These are phyloP conservation scores for Porites rus DNA, from an alignment of 92 coral and sea anemone genomes.

Conservation along the genomic window DNA sequence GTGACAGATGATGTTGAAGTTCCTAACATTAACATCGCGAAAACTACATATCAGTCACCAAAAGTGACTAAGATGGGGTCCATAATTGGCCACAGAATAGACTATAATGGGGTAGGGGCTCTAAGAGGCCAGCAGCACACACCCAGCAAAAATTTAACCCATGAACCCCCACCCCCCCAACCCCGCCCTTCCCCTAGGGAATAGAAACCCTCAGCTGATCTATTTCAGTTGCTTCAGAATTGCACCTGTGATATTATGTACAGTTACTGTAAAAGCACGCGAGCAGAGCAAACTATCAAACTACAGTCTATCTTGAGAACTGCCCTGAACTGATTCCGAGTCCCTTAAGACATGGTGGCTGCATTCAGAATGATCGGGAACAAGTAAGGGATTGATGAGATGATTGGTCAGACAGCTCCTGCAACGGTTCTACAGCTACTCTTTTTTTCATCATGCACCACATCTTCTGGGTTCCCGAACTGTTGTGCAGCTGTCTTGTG, in stretches of 20 bases:
- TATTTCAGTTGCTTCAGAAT: conserved; percentile 44
- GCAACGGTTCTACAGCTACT: conserved; percentile 43
- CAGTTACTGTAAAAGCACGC: conserved; percentile 29
- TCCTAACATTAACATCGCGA: no score
- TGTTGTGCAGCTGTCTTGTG: conserved; percentile 35
- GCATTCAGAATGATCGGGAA: conserved; percentile 44
- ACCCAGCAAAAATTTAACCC: no score
- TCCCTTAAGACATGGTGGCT: conserved; percentile 52
- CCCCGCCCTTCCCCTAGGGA: no score
- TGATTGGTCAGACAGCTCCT: conserved; percentile 16
- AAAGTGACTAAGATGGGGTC: no score
- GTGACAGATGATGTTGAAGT: no score
- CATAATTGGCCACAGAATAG: no score
- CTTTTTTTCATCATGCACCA: conserved; percentile 42
- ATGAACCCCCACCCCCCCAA: no score
- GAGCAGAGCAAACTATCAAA: conserved; percentile 46
- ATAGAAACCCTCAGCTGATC: conserved; percentile 53
- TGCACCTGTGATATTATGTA: conserved; percentile 40
- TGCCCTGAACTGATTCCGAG: conserved; percentile 32
- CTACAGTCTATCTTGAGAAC: conserved; percentile 52
- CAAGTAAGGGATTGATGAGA: conserved; percentile 54
- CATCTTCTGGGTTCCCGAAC: conserved; percentile 26
- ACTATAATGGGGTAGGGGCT: no score
- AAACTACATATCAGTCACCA: no score
- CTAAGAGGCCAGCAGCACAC: no score